Evolutionary conservation across 1,140 invertebrate genomes (phyloP).

Genomic region (Nilaparvata lugens): DNA sequence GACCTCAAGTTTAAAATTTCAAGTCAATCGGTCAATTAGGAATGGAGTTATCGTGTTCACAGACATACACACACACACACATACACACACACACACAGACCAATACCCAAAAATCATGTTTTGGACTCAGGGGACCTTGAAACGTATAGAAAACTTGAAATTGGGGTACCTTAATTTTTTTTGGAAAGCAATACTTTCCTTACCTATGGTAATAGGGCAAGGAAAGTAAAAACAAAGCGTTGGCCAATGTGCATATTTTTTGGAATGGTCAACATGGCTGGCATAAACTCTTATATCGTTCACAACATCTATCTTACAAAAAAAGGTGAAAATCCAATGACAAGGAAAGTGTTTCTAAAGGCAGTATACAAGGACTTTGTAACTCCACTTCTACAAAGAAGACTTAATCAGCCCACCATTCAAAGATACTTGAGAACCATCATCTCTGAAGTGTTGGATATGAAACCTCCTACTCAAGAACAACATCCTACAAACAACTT

Average conservation of each 20-base stretch:
- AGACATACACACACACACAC: too few species aligned
- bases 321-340: slow-evolving; percentile 10
- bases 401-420: slow-evolving; percentile 1
- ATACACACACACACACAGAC: too few species aligned
- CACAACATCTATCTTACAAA: neutral
- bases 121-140: too few species aligned
- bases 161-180: too few species aligned
- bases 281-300: slow-evolving; percentile 24
- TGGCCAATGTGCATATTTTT: slow-evolving; percentile 35
- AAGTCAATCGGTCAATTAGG: too few species aligned
- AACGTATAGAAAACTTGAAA: too few species aligned
- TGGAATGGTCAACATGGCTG: slow-evolving; percentile 20
- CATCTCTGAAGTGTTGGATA: neutral
- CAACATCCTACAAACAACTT: neutral
- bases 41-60: too few species aligned
- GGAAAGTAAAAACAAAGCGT: slow-evolving; percentile 17
- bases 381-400: slow-evolving; percentile 3
- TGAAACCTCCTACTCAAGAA: neutral
- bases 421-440: slow-evolving; percentile 2
- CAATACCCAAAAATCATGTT: too few species aligned
- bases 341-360: slow-evolving; percentile 5
- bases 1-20: too few species aligned
- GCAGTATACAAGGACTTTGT: slow-evolving; percentile 1
- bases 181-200: too few species aligned
- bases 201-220: too few species aligned